A percentile compares a stretch with the other conserved stretches of the same genome.
These are phyloP conservation scores for Scolopax mira DNA, from an alignment of 2,113 vertebrate species.

Conservation along the genomic window DNA sequence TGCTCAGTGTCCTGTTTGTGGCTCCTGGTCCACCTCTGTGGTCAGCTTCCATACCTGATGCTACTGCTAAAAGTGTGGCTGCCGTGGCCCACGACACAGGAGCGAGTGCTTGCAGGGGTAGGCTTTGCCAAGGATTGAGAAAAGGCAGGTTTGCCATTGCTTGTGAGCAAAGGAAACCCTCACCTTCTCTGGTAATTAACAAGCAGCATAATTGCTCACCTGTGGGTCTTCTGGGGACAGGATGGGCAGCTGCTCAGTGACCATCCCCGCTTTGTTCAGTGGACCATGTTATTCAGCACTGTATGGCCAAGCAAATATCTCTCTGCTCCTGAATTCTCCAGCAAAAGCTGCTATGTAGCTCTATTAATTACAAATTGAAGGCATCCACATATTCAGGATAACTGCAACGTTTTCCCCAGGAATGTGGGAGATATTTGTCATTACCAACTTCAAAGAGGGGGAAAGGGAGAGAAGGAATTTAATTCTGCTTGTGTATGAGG, in stretches of 20 bases:
- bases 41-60: background rate
- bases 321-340: background rate
- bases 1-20: background rate
- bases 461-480: slow-evolving; percentile 43
- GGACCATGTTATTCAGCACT: fast-evolving
- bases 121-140: background rate
- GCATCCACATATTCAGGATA: background rate
- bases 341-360: background rate
- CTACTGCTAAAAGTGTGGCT: background rate
- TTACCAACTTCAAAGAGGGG: slow-evolving; percentile 16
- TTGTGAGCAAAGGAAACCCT: background rate
- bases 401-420: slow-evolving; percentile 1
- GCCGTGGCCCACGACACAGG: fast-evolving
- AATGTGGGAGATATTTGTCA: slow-evolving; percentile 39
- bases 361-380: slow-evolving; percentile 1
- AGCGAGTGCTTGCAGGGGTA: background rate
- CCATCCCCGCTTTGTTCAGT: fast-evolving
- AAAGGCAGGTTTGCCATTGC: background rate
- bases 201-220: background rate
- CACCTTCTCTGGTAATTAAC: background rate
- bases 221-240: background rate
- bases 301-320: fast-evolving
- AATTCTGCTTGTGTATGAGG: slow-evolving; percentile 55
- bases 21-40: background rate
- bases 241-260: background rate